phyloP scores from a whole-genome alignment of 1,140 invertebrate species.

The Nasonia vitripennis region DNA sequence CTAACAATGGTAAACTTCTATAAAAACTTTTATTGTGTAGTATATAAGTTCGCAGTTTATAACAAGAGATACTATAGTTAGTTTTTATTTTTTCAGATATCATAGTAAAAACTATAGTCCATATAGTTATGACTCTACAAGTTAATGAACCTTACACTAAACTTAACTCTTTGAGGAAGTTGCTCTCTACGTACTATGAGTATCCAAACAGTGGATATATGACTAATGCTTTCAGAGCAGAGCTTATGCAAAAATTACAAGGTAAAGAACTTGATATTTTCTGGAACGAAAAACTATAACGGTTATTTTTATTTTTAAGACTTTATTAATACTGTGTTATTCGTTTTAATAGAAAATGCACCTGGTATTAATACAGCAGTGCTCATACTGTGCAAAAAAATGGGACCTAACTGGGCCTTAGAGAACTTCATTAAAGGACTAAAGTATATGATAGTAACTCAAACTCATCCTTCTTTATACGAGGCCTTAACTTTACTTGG shows the following conservation, averaged over 20 bases:
- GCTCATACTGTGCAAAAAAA: constrained; percentile 65
- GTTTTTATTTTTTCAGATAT: constrained; percentile 59
- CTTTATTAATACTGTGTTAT: constrained; percentile 21
- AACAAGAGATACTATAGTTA: constrained; percentile 39
- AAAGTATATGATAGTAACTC: constrained; percentile 63
- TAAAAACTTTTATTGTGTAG: constrained; percentile 48
- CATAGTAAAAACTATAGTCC: constrained; percentile 63
- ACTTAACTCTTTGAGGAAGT: constrained; percentile 56
- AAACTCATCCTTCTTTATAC: constrained; percentile 58
- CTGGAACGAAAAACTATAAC: neutral
- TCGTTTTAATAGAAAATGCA: constrained; percentile 54
- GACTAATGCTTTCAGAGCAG: constrained; percentile 46
- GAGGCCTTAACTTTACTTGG: constrained; percentile 64
- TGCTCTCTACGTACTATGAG: constrained; percentile 60
- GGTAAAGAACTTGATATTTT: constrained; percentile 54
- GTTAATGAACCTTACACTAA: constrained; percentile 45
- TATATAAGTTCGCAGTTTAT: constrained; percentile 42
- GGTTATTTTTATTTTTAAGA: neutral
- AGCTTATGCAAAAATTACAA: constrained; percentile 58
- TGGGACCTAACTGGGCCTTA: constrained; percentile 62
- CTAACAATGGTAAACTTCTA: constrained; percentile 56
- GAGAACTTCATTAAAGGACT: constrained; percentile 64
- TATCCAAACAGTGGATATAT: constrained; percentile 57
- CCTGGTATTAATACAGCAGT: constrained; percentile 59
- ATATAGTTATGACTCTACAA: constrained; percentile 55